These are phyloP conservation scores for Eubasilissa regina DNA, from an alignment of 1,140 invertebrate genomes.

Conservation along the genomic window DNA sequence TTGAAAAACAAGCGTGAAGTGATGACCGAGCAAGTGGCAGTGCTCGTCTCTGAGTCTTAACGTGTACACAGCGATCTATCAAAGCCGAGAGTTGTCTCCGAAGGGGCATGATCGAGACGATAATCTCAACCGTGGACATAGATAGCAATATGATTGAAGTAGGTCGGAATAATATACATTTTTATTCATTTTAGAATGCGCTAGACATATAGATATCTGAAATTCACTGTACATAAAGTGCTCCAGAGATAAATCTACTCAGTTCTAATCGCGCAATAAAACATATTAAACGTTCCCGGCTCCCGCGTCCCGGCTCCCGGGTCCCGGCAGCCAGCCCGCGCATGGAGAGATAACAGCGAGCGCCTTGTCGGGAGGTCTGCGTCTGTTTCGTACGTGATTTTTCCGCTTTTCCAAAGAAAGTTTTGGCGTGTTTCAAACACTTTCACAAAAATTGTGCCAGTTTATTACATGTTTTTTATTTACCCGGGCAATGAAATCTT, in stretches of 20 bases:
- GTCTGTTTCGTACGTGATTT: slow-evolving; percentile 26
- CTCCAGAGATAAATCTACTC: background rate
- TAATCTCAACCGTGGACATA: too few relatives aligned
- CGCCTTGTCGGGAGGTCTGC: background rate
- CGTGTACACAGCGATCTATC: too few relatives aligned
- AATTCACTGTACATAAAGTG: too few relatives aligned
- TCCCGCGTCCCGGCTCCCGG: background rate
- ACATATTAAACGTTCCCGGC: slow-evolving; percentile 9
- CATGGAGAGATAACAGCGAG: background rate
- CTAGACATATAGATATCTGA: too few relatives aligned
- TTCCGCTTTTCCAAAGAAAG: slow-evolving; percentile 9
- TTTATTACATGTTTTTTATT: slow-evolving; percentile 6
- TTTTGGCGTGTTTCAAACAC: slow-evolving; percentile 6
- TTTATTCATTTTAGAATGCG: too few relatives aligned
- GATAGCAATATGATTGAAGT: too few relatives aligned
- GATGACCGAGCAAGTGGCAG: too few relatives aligned
- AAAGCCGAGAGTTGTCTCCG: too few relatives aligned
- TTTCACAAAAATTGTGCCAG: slow-evolving; percentile 16
- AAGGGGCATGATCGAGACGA: too few relatives aligned
- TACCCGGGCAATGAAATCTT: background rate
- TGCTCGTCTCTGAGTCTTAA: too few relatives aligned
- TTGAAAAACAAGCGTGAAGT: too few relatives aligned
- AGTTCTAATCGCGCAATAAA: slow-evolving; percentile 20
- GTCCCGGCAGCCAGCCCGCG: background rate
- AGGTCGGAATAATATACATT: too few relatives aligned